A percentile compares a stretch with the other conserved stretches of the same genome.
These are phyloP conservation scores for Nephrotoma appendiculata DNA, from an alignment of 2,888 invertebrate species.

Conservation along the genomic window DNA sequence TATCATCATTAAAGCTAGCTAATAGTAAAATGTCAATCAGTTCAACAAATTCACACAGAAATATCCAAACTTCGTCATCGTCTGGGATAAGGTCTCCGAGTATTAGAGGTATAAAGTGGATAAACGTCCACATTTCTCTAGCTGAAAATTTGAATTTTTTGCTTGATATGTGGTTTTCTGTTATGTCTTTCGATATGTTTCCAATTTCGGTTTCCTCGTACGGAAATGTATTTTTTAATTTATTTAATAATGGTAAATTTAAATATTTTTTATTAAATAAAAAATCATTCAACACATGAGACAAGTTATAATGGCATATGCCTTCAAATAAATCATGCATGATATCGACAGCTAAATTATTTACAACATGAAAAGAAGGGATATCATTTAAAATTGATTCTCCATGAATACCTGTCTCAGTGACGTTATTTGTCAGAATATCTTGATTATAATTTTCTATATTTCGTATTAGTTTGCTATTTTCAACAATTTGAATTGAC, in stretches of 20 bases:
- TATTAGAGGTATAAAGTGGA: not conserved
- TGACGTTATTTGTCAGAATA: not conserved
- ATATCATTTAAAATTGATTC: constrained; percentile 3
- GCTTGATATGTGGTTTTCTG: not conserved
- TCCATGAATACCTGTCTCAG: not conserved
- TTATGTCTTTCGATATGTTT: constrained; percentile 6
- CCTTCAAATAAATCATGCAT: constrained; percentile 9
- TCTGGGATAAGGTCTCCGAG: constrained; percentile 1
- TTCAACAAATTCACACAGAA: not conserved
- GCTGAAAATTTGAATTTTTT: constrained; percentile 1
- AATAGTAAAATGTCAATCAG: not conserved
- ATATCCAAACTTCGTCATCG: not conserved
- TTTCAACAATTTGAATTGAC: not conserved
- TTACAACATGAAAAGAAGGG: constrained; percentile 1
- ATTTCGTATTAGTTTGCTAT: not conserved
- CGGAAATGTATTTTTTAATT: constrained; percentile 4
- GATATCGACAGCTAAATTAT: constrained; percentile 6
- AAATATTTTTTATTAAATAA: not conserved
- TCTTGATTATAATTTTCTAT: not conserved
- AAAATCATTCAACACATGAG: not conserved
- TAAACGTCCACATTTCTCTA: not conserved
- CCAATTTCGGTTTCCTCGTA: constrained; percentile 10
- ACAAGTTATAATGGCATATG: constrained; percentile 4
- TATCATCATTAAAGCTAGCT: not conserved
- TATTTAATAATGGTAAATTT: not conserved